These are phyloP conservation scores for Drosophila pseudotalamancana DNA, from an alignment of 2,888 invertebrate species.

Conservation along the genomic window DNA sequence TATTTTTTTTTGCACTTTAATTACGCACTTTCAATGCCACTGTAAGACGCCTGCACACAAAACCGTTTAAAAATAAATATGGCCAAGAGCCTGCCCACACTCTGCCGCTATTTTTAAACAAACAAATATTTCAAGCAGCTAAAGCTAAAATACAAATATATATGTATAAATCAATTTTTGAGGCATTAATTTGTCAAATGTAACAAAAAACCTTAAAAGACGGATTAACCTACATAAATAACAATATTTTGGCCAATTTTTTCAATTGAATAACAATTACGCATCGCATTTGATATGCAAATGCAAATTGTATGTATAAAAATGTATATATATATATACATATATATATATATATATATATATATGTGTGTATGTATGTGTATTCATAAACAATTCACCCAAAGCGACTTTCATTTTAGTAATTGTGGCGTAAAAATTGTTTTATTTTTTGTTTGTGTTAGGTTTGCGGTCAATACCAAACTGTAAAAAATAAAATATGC, in stretches of 20 bases:
- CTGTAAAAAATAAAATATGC: constrained; percentile 27
- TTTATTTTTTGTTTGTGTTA: too few relatives aligned
- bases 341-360: constrained; percentile 1
- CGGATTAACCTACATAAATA: constrained; percentile 70
- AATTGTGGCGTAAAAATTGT: constrained; percentile 23
- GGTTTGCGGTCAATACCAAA: constrained; percentile 34
- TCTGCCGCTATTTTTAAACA: constrained; percentile 57
- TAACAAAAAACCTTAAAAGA: constrained; percentile 60
- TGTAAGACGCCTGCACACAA: constrained; percentile 48
- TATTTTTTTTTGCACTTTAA: constrained; percentile 1
- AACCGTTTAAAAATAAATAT: constrained; percentile 35
- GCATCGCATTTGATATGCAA: constrained; percentile 48
- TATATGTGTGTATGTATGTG: background rate
- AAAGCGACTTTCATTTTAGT: constrained; percentile 56
- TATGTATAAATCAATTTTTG: background rate
- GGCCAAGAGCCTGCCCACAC: constrained; percentile 45
- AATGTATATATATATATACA: background rate
- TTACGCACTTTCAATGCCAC: constrained; percentile 61
- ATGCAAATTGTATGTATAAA: constrained; percentile 19
- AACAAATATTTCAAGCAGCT: constrained; percentile 54
- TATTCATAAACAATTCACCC: background rate
- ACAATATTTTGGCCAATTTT: constrained; percentile 12
- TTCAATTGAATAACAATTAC: constrained; percentile 48
- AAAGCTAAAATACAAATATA: background rate
- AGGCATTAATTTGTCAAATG: constrained; percentile 46